Percentiles rank a stretch among this genome's conserved stretches.
phyloP scores from a whole-genome alignment of 2,113 vertebrate genomes.

The Lipophrys pholis region DNA sequence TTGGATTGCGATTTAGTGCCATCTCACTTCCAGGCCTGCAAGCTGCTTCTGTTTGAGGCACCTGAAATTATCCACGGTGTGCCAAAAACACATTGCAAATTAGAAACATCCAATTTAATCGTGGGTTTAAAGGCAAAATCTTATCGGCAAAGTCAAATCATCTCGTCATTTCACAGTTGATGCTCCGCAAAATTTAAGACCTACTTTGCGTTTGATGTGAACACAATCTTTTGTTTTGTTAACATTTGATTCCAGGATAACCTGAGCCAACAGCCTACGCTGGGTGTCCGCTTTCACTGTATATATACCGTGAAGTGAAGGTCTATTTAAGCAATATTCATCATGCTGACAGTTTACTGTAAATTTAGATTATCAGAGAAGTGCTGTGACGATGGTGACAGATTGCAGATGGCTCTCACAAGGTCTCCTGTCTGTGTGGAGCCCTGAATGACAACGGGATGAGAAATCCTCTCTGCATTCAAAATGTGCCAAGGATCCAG shows the following conservation, averaged over 20 bases:
- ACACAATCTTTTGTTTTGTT: background rate
- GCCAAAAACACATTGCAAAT: background rate
- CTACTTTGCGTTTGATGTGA: background rate
- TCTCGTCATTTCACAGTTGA: background rate
- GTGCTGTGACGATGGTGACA: conserved; percentile 72
- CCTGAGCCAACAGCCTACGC: conserved; percentile 14
- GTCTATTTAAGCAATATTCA: conserved; percentile 67
- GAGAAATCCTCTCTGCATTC: conserved; percentile 36
- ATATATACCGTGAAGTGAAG: conserved; percentile 65
- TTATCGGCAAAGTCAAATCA: background rate
- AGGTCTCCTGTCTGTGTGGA: conserved; percentile 67
- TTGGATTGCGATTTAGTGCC: conserved; percentile 35
- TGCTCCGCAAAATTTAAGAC: conserved; percentile 14
- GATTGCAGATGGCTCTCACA: conserved; percentile 68
- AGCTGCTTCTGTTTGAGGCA: conserved; percentile 13
- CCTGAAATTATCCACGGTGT: conserved; percentile 7
- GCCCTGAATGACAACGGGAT: conserved; percentile 28
- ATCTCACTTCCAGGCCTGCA: conserved; percentile 23
- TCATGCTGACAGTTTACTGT: conserved; percentile 79
- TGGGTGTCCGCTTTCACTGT: conserved; percentile 37
- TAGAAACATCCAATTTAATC: conserved; percentile 9
- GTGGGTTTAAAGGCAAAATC: background rate
- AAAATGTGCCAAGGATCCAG: conserved; percentile 23
- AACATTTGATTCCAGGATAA: conserved; percentile 5
- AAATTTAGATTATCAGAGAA: conserved; percentile 80